Evolutionary conservation across 2,888 invertebrate genomes (phyloP), one percentile per base, ranked within the genome.

Genomic region (Mimachlamys varia): DNA sequence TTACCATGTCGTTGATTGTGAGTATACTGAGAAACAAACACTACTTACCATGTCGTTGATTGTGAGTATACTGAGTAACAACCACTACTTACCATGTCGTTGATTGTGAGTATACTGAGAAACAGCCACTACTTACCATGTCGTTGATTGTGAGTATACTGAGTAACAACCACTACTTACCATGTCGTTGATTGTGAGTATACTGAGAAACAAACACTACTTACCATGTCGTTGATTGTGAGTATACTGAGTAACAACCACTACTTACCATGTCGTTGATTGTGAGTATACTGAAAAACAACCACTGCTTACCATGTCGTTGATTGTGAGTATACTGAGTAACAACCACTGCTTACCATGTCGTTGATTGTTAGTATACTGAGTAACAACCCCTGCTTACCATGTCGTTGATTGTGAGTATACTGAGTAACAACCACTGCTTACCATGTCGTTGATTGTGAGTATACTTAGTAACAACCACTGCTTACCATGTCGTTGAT

Each of bases 151-250:
- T n/a, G n/a, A n/a, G n/a, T n/a, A n/a, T n/a, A n/a, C n/a, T n/a
- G n/a, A n/a, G n/a, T n/a, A n/a, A n/a, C n/a, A n/a, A n/a, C n/a
- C n/a, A n/a, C n/a, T n/a, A n/a, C n/a, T n/a, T n/a, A n/a, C n/a
- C n/a, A n/a, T n/a, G n/a, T n/a, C n/a, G 37, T 91, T 91, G 37
- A 91, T 87, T 5, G 91, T 91, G 38, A 91, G 88, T 38, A 91
- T 33, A 4, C 89, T 90, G 12, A 91, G 49, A n/a, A n/a, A n/a
- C n/a, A n/a, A n/a, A n/a, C n/a, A n/a, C 58, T n/a, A 87, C 91
- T 89, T 88, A 91, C 91, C 90, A 91, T 53, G 5, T 90, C 91
- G n/a, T n/a, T n/a, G n/a, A n/a, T n/a, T n/a, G n/a, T n/a, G n/a
- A n/a, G n/a, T n/a, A n/a, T n/a, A n/a, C n/a, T n/a, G n/a, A n/a